Evolutionary conservation across 2,797 vertebrate genomes (phyloP).

Genomic region (Kryptolebias ocellatus): DNA sequence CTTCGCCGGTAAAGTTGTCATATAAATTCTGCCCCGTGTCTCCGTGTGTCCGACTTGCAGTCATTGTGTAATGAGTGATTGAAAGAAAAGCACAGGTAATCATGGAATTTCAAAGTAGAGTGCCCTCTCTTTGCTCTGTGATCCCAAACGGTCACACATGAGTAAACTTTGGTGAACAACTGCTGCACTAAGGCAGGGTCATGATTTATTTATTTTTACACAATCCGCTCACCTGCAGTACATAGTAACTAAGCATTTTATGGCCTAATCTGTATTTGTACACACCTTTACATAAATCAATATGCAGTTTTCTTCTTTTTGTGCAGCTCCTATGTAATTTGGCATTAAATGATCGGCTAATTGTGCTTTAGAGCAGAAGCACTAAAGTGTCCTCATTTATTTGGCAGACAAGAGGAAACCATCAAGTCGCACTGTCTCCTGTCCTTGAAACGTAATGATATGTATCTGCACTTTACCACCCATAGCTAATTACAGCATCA

Average conservation of each 20-base stretch:
- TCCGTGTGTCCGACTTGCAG: slow-evolving; percentile 3
- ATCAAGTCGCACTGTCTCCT: slow-evolving; percentile 29
- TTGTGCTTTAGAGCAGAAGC: not conserved
- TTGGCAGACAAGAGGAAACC: slow-evolving; percentile 15
- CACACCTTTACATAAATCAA: slow-evolving; percentile 4
- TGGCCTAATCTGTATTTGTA: slow-evolving; percentile 1
- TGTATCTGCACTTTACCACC: slow-evolving; percentile 32
- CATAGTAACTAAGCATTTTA: not conserved
- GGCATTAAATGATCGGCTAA: not conserved
- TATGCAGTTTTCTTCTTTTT: not conserved
- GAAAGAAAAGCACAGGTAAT: slow-evolving; percentile 25
- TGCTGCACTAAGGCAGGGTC: not conserved
- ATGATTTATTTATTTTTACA: slow-evolving; percentile 3
- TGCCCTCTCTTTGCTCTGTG: slow-evolving; percentile 16
- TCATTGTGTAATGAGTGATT: slow-evolving; percentile 27
- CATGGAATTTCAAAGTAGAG: slow-evolving; percentile 9
- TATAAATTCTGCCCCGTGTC: slow-evolving; percentile 30
- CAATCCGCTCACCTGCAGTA: not conserved
- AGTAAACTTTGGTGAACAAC: not conserved
- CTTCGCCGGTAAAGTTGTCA: slow-evolving; percentile 42
- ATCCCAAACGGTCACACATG: slow-evolving; percentile 16
- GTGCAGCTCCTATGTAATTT: not conserved
- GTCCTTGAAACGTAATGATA: slow-evolving; percentile 46
- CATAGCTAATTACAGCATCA: slow-evolving; percentile 56
- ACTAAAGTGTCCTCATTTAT: slow-evolving; percentile 1